Evolutionary conservation across 2,888 invertebrate species (phyloP), one percentile per base, ranked within the genome.

Genomic region (Tetragnatha montana): DNA sequence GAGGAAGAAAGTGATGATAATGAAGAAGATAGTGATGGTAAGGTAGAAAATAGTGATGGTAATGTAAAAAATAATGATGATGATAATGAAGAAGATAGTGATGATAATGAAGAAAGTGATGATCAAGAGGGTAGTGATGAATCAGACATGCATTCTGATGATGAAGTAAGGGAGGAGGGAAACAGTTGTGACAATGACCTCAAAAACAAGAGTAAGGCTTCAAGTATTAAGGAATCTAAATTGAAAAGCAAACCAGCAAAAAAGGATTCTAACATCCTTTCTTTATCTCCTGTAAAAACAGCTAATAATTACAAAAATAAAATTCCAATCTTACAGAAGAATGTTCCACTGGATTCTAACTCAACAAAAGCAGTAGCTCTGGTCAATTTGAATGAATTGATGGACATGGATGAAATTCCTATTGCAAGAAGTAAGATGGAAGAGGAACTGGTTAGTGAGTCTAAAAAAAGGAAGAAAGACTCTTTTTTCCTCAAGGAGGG

Each of bases 351-450:
- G 17, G 60, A 6, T 17, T 8, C 60, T 17, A 60, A 60, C 17
- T 60, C 60, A 6, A 60, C 60, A 22, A 87, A 87, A 71, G 82
- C 87, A 22, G 70, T 87, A 35, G 47, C 81, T 17, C n/a, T 71
- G 35, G 8, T 87, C 8, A 78, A 87, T 76, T 82, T 87, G 51
- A 51, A 87, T 60, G 82, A 87, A 49, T 12, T 87, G 19, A 8
- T 71, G 21, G 81, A 47, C 19, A 21, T 81, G 8, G 82, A 81
- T 71, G 87, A 87, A 82, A 82, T 87, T 17, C 81, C 87, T 14
- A 51, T 87, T 75, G 82, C n/a, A 35, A 35, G 78, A 14, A n/a
- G 19, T 14, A 70, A 51, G 22, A 3, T 0, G 49, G 50, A 74
- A 12, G 82, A 81, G 19, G 71, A 79, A 76, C 17, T 6, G 14